Conservation (phyloP, 2,113 vertebrate species). For the Strix aluco region DNA sequence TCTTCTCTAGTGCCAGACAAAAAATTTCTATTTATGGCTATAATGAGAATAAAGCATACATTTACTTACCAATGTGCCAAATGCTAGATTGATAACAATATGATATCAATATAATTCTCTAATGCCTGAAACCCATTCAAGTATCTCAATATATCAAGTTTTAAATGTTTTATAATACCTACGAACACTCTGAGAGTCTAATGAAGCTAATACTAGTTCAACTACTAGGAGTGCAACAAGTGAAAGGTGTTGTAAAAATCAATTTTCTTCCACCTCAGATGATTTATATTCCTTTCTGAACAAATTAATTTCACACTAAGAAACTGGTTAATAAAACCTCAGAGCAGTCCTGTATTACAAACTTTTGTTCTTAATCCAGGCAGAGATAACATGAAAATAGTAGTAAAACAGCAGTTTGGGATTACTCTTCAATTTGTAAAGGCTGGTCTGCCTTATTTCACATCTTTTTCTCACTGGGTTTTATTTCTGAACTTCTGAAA, state of each 20-base stretch:
- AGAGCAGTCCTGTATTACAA: constrained; percentile 5
- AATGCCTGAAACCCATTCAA: constrained; percentile 70
- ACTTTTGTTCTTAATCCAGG: neutral
- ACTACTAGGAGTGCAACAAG: constrained; percentile 48
- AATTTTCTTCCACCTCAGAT: constrained; percentile 62
- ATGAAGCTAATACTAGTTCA: constrained; percentile 53
- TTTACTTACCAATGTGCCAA: constrained; percentile 61
- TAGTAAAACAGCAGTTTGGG: neutral
- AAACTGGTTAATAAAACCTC: constrained; percentile 65
- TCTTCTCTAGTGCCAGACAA: neutral
- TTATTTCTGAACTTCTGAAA: neutral
- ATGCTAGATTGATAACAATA: constrained; percentile 59
- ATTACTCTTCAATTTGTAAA: neutral
- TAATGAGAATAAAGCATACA: constrained; percentile 48
- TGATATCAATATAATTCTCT: constrained; percentile 72
- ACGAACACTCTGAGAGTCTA: constrained; percentile 71
- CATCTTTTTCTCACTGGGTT: neutral
- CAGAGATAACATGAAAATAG: neutral
- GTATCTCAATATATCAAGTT: constrained; percentile 70
- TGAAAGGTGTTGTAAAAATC: constrained; percentile 67
- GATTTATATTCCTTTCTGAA: constrained; percentile 65
- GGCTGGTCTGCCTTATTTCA: neutral
- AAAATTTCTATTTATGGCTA: constrained; percentile 40
- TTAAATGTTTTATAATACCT: constrained; percentile 74
- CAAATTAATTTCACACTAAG: constrained; percentile 75